Evolutionary conservation across 2,797 vertebrate species (phyloP).

Genomic region (Aselliscus stoliczkanus): DNA sequence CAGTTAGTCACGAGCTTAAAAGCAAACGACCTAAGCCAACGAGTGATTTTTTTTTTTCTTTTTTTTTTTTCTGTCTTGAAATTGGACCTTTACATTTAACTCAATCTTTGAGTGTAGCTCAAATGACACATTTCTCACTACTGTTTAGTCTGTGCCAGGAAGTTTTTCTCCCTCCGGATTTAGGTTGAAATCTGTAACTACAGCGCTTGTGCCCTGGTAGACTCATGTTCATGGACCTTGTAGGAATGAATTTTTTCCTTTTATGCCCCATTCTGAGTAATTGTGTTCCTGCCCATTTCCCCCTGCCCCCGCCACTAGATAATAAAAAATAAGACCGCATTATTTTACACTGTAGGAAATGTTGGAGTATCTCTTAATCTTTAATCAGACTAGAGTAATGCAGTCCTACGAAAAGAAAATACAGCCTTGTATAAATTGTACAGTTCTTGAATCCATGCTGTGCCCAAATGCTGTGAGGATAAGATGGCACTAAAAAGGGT

Average conservation of each 20-base stretch:
- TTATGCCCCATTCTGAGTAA: not conserved
- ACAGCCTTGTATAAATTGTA: not conserved
- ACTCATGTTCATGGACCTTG: not conserved
- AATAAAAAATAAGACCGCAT: not conserved
- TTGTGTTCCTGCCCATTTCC: not conserved
- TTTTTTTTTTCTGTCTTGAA: not conserved
- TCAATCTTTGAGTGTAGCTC: constrained; percentile 28
- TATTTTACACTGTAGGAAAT: not conserved
- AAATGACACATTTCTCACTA: not conserved
- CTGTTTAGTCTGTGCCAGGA: not conserved
- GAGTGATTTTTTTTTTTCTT: not conserved
- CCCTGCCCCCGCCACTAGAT: not conserved
- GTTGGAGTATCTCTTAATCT: not conserved
- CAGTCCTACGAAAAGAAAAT: not conserved
- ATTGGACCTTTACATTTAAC: constrained; percentile 10
- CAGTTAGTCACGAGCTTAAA: constrained; percentile 41
- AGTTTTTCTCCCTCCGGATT: not conserved
- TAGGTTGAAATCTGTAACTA: not conserved
- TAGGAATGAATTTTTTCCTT: not conserved
- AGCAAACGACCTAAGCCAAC: not conserved
- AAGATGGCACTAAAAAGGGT: not conserved
- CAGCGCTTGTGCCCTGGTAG: not conserved
- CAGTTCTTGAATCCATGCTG: not conserved
- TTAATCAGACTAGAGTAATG: not conserved
- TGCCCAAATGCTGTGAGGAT: not conserved